Percentiles rank a stretch among this genome's conserved stretches.
Conservation (phyloP, 2,888 invertebrate genomes). For the Lochmaea crataegi region DNA sequence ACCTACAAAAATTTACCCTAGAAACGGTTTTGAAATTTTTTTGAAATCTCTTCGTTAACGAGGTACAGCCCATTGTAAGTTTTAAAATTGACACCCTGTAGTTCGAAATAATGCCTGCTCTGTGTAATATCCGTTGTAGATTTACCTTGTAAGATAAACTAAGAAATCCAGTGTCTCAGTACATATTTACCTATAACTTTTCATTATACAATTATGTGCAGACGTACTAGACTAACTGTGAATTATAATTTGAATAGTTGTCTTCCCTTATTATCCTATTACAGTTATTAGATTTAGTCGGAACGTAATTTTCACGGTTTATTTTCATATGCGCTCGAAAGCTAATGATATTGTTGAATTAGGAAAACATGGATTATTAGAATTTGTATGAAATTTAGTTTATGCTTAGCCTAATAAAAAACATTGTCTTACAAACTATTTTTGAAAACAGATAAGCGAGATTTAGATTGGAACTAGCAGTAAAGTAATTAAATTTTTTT, state of each 20-base stretch:
- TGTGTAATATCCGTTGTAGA: neutral
- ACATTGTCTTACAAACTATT: neutral
- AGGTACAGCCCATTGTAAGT: too few species aligned
- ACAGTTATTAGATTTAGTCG: neutral
- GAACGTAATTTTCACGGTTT: neutral
- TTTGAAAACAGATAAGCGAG: too few species aligned
- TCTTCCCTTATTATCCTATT: constrained; percentile 11
- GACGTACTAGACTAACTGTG: constrained; percentile 6
- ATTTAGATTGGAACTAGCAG: too few species aligned
- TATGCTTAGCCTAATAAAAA: neutral
- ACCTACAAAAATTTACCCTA: too few species aligned
- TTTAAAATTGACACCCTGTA: too few species aligned
- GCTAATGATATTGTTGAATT: neutral
- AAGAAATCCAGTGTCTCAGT: neutral
- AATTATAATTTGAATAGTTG: constrained; percentile 5
- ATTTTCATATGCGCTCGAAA: neutral
- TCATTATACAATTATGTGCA: neutral
- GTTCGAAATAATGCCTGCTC: too few species aligned
- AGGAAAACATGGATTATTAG: neutral
- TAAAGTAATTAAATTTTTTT: too few species aligned
- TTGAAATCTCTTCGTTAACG: too few species aligned
- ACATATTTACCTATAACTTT: constrained; percentile 1
- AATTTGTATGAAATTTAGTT: neutral
- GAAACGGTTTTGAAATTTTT: too few species aligned
- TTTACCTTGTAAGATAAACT: neutral